Evolutionary conservation across 2,113 vertebrate genomes (phyloP).

Genomic region (Aldabrachelys gigantea): DNA sequence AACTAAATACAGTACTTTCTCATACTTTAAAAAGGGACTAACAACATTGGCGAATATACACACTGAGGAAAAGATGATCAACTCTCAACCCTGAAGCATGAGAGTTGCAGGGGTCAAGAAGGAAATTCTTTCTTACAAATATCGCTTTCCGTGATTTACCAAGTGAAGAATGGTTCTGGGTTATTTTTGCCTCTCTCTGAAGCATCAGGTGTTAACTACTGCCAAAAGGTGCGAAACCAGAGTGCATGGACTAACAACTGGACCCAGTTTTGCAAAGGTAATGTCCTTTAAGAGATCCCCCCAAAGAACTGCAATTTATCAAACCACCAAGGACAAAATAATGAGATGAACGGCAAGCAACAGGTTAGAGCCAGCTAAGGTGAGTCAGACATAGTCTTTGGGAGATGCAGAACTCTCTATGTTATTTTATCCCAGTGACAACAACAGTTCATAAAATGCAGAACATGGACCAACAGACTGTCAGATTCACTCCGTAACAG

Average conservation of each 20-base stretch:
- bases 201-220: neutral
- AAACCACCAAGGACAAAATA: neutral
- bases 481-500: neutral
- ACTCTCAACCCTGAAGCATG: rapidly evolving
- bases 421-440: neutral
- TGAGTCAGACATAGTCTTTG: neutral
- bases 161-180: rapidly evolving
- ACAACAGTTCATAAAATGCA: neutral
- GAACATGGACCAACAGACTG: rapidly evolving
- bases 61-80: neutral
- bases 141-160: neutral
- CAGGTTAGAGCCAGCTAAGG: rapidly evolving
- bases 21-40: neutral
- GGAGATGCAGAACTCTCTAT: neutral
- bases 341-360: neutral
- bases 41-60: neutral
- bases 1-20: neutral
- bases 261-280: neutral
- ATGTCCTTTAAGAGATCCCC: neutral
- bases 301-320: neutral
- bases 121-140: neutral
- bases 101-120: neutral
- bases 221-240: rapidly evolving
- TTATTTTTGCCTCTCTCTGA: neutral
- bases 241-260: rapidly evolving